A percentile compares a stretch with the other conserved stretches of the same genome.
Conservation (phyloP, 2,797 vertebrate genomes). For the Bradypodion pumilum region DNA sequence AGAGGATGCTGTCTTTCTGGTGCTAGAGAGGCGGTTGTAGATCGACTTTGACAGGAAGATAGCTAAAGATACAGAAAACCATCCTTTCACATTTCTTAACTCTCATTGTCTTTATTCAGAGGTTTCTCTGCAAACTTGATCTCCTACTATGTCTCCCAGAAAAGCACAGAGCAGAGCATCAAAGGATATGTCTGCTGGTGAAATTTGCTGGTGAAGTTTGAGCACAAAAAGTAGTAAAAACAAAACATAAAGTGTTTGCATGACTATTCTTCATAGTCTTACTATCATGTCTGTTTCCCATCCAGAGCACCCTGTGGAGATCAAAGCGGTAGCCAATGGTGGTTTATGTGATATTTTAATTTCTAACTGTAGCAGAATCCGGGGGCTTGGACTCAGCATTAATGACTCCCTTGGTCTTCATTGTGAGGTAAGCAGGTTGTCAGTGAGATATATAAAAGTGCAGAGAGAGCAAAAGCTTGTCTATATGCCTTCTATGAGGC, state of each 20-base stretch:
- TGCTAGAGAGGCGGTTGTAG: too few species aligned
- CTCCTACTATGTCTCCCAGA: neutral
- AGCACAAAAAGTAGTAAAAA: neutral
- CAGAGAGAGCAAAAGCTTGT: neutral
- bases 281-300: neutral
- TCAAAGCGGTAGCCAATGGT: slow-evolving; percentile 75
- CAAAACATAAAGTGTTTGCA: neutral
- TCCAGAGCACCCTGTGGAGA: slow-evolving; percentile 72
- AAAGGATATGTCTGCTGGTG: neutral
- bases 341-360: slow-evolving; percentile 74
- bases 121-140: neutral
- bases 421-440: slow-evolving; percentile 76
- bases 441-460: slow-evolving; percentile 60
- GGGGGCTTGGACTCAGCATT: slow-evolving; percentile 74
- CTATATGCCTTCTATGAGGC: too few species aligned
- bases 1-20: too few species aligned
- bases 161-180: slow-evolving; percentile 9
- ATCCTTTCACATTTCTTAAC: neutral
- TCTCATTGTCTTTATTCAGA: neutral
- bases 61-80: neutral
- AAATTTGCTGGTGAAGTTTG: neutral
- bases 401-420: slow-evolving; percentile 70
- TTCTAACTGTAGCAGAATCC: slow-evolving; percentile 67
- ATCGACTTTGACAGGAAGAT: neutral
- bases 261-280: neutral